Conservation (phyloP, 2,888 invertebrate species). For the Acheta domesticus region DNA sequence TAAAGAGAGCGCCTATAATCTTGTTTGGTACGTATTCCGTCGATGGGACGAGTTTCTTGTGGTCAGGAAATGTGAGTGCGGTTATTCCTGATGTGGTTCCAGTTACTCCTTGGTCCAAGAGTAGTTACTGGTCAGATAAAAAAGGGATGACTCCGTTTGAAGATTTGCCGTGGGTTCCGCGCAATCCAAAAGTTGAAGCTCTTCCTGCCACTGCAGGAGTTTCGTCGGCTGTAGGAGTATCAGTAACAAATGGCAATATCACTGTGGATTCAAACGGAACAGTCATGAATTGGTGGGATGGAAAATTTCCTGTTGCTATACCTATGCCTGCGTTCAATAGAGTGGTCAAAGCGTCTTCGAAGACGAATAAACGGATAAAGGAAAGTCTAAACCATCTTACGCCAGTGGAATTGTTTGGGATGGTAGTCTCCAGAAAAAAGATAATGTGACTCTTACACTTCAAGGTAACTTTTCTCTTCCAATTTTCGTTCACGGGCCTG, state of each 20-base stretch:
- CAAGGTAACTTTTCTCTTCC: neutral
- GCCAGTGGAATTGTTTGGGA: neutral
- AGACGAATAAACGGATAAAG: neutral
- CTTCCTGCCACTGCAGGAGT: neutral
- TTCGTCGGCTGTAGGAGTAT: neutral
- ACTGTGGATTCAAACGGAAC: neutral
- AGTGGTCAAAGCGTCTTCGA: neutral
- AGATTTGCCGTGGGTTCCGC: neutral
- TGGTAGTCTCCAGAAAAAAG: neutral
- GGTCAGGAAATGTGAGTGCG: slow-evolving; percentile 35
- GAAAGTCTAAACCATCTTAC: neutral
- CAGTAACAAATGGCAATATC: neutral
- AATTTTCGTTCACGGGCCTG: neutral
- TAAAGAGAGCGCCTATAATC: slow-evolving; percentile 27
- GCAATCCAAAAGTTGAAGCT: neutral
- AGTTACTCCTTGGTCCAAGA: neutral
- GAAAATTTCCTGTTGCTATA: slow-evolving; percentile 36
- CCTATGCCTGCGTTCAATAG: slow-evolving; percentile 36
- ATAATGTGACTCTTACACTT: neutral
- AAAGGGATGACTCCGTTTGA: neutral
- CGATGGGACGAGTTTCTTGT: slow-evolving; percentile 29
- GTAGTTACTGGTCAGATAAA: neutral
- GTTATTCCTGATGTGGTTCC: neutral
- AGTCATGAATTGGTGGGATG: slow-evolving; percentile 36
- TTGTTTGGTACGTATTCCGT: slow-evolving; percentile 31